Base-by-base conservation (phyloP, 2,113 vertebrate species). In the Uria aalge region DNA sequence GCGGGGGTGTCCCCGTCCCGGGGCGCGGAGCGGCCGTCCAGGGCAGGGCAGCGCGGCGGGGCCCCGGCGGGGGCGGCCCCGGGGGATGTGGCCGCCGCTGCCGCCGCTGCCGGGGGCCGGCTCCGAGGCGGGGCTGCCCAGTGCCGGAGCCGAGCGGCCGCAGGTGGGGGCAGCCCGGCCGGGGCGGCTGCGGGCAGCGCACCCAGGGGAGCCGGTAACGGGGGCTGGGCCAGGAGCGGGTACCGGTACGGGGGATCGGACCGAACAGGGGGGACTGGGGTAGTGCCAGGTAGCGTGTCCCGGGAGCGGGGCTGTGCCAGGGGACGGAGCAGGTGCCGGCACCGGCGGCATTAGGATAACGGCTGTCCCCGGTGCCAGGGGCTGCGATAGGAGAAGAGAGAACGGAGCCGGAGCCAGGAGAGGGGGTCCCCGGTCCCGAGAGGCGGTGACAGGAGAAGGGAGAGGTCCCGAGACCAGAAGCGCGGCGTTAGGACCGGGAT, bases 41-140 rank as follows among this genome's bases (percentile, higher is more conserved):
- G 66, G 71, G 57, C 83, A 77, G 83, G n/a, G 77, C 82, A 24
- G 79, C 16, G 14, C 79, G 47, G 59, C 38, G 13, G 50, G 50
- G 15, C 27, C 43, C 29, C 45, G 57, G 74, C 17, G 86, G 78
- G 94, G 94, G 88, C 88, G 88, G 94, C 94, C 83, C 88, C 78
- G 83, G 68, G 91, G 94, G 91, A 88, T 80, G 91, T 93, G 91
- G 72, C 94, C 55, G 94, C 62, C 32, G 63, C 60, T 50, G 43
- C 77, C 71, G 82, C 77, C 40, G 76, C 94, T 90, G 29, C 62
- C 83, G 94, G 91, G 88, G 92, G 94, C 92, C 59, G 94, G 92
- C 6, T 90, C 89, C 92, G 81, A 92, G 92, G 92, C 93, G 92
- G 88, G 63, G 92, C 78, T 76, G 91, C 79, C 78, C 94, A 88